Evolutionary conservation across 1,140 invertebrate genomes (phyloP).

Genomic region (Holcopasites calliopsidis): DNA sequence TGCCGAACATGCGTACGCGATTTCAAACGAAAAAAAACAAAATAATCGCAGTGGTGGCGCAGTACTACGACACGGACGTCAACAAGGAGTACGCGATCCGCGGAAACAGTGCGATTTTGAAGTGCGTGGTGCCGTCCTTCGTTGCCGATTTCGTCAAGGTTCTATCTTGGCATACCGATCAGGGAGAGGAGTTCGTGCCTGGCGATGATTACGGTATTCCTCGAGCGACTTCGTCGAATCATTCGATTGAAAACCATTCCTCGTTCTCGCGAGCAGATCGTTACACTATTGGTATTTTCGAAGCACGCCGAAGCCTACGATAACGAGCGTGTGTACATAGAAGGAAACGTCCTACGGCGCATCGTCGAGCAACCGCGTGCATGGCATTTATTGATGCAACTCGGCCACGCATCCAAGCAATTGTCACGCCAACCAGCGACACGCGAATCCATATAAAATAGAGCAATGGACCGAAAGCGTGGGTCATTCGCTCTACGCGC

Average conservation of each 20-base stretch:
- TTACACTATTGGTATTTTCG: too few relatives aligned
- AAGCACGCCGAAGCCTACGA: not conserved
- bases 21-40: conserved; percentile 24
- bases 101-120: conserved; percentile 94
- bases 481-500: conserved; percentile 38
- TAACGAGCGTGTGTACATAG: not conserved
- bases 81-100: conserved; percentile 95
- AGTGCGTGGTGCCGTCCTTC: conserved; percentile 95
- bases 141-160: conserved; percentile 95
- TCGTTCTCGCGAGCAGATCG: conserved; percentile 42
- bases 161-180: conserved; percentile 92
- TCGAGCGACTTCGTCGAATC: not conserved
- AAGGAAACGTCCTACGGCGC: not conserved
- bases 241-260: not conserved
- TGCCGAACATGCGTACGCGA: not conserved
- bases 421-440: conserved; percentile 22
- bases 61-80: conserved; percentile 92
- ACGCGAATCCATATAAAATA: conserved; percentile 46
- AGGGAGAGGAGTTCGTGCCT: conserved; percentile 85
- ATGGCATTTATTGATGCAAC: conserved; percentile 32
- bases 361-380: conserved; percentile 24
- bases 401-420: conserved; percentile 33
- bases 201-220: conserved; percentile 82
- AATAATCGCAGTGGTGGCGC: conserved; percentile 87
- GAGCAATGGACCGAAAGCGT: conserved; percentile 41